Base-by-base conservation (phyloP, 2,797 vertebrate genomes). In the Xenops minutus region DNA sequence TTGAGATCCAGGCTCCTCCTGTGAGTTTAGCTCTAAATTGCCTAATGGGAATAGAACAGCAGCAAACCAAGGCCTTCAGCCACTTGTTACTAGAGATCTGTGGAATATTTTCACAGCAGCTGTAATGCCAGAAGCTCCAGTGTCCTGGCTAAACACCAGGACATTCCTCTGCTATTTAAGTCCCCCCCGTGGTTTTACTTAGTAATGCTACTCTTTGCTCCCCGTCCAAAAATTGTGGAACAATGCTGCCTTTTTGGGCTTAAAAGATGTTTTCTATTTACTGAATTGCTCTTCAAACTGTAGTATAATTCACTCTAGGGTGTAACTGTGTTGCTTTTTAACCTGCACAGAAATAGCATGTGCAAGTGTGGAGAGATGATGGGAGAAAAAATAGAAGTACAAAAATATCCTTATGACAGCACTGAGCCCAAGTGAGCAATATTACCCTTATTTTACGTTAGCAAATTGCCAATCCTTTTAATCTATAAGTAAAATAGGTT, bases 131-230 rank as follows among this genome's bases (percentile, higher is more conserved):
- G 94, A 77, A 94, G 87, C 96, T 97, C 95, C 83, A 94, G 86
- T 66, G 79, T 89, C 73, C 94, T 97, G 97, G 96, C 89, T 89
- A 81, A 96, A 93, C 74, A 95, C 86, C 96, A 97, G 63, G 39
- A 49, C 82, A 94, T 97, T 97, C 83, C 91, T 81, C 37, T 24
- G 80, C 92, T 91, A 91, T 95, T 95, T 95, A 84, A 94, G 93
- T 95, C 93, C 90, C 90, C 83, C 76, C 93, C 8, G 48, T 82
- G 95, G 82, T 94, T 97, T 92, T 89, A 87, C 84, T 96, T 90
- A 80, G 85, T 71, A 94, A 93, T 85, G 69, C 76, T 88, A 69
- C 76, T 94, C 68, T 91, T 92, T 81, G 83, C 54, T 92, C 87
- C 79, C 85, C 73, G 80, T 64, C 92, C 82, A 62, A 85, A 92